Evolutionary conservation across 1,140 invertebrate genomes (phyloP).

Genomic region (Brachystomella parvula): DNA sequence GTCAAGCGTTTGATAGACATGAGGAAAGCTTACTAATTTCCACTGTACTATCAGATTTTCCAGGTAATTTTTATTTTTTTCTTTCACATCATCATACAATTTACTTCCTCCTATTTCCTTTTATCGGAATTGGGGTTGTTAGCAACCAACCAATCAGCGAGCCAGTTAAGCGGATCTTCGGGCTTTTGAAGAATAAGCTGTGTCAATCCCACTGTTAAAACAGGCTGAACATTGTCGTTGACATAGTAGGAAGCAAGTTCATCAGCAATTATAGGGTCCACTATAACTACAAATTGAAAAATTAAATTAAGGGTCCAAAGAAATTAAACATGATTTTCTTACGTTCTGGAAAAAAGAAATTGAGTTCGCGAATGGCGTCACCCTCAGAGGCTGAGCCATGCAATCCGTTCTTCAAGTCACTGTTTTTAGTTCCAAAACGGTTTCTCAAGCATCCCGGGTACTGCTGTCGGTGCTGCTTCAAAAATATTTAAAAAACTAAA

Average conservation of each 20-base stretch:
- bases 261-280: conserved; percentile 51
- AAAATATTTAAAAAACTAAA: neutral
- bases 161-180: conserved; percentile 51
- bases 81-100: no score
- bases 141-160: conserved; percentile 64
- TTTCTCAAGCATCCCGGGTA: conserved; percentile 10
- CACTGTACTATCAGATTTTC: no score
- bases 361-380: conserved; percentile 71
- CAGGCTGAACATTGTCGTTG: conserved; percentile 54
- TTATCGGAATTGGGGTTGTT: conserved; percentile 73
- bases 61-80: no score
- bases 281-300: conserved; percentile 46
- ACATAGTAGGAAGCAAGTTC: conserved; percentile 59
- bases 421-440: conserved; percentile 54
- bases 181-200: conserved; percentile 45
- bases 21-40: no score
- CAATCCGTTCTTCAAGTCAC: conserved; percentile 61
- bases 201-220: conserved; percentile 58
- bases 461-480: neutral
- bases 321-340: conserved; percentile 40
- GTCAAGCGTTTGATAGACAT: no score
- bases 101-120: conserved; percentile 29
- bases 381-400: conserved; percentile 68
- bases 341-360: conserved; percentile 80
- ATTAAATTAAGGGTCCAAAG: neutral